Conservation (phyloP, 2,888 invertebrate species). For the Bellardia bayeri region DNA sequence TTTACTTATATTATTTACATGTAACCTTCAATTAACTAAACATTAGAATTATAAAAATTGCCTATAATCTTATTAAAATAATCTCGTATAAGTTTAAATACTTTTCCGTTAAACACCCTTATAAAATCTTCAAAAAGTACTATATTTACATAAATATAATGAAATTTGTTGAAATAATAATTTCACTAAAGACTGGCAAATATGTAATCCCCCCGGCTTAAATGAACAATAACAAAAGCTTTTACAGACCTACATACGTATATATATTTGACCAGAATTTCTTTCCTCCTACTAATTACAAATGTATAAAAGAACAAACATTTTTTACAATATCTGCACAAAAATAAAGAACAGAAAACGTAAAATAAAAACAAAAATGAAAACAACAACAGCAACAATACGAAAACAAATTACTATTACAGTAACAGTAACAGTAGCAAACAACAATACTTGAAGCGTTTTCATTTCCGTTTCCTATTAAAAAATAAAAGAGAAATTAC, state of each 20-base stretch:
- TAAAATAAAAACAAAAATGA: not conserved
- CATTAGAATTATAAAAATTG: too few relatives aligned
- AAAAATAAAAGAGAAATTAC: not conserved
- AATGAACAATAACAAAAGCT: not conserved
- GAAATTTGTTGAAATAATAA: not conserved
- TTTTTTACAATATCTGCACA: not conserved
- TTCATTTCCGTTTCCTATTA: constrained; percentile 62
- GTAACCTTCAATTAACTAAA: too few relatives aligned
- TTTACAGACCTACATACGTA: not conserved
- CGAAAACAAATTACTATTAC: constrained; percentile 20
- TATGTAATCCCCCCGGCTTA: not conserved
- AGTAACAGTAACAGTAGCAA: constrained; percentile 24
- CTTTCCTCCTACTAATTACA: not conserved
- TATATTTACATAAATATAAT: not conserved
- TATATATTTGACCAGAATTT: not conserved
- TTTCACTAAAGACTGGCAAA: not conserved
- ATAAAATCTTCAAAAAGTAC: not conserved
- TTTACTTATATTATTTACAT: too few relatives aligned
- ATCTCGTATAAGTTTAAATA: not conserved
- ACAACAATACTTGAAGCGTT: constrained; percentile 54
- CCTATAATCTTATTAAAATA: not conserved
- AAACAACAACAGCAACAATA: not conserved
- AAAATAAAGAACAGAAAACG: not conserved
- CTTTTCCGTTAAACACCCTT: not conserved
- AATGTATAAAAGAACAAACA: not conserved